Percentiles rank a stretch among this genome's conserved stretches.
Conservation (phyloP, 2,797 vertebrate species). For the Clarias platycephalus region DNA sequence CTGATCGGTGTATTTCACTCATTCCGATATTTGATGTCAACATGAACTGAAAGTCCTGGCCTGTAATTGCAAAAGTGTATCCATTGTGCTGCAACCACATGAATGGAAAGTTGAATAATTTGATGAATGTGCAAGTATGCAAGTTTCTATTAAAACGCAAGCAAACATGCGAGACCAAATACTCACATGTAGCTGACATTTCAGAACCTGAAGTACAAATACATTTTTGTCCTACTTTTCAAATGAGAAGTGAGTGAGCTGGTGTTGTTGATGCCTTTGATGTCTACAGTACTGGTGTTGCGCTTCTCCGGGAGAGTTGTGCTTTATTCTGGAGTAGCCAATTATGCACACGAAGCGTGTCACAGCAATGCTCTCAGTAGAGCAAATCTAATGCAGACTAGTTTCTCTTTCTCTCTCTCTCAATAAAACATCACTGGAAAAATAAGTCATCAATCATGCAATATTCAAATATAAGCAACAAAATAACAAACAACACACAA, state of each 20-base stretch:
- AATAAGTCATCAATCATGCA: background rate
- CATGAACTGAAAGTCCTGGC: background rate
- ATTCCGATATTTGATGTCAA: background rate
- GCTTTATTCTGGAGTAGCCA: slow-evolving; percentile 11
- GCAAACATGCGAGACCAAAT: background rate
- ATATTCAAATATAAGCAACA: background rate
- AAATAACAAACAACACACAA: background rate
- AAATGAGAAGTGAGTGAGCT: background rate
- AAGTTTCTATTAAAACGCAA: background rate
- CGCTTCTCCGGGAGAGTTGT: slow-evolving; percentile 14
- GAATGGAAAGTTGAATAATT: background rate
- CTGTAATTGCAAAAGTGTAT: background rate
- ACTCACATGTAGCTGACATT: background rate
- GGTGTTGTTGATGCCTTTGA: background rate
- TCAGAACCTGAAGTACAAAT: background rate
- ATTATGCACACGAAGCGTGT: background rate
- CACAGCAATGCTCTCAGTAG: background rate
- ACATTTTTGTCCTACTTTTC: background rate
- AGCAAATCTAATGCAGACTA: background rate
- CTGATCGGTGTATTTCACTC: background rate
- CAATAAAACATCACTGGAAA: slow-evolving; percentile 4
- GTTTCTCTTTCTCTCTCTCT: background rate
- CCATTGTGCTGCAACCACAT: background rate
- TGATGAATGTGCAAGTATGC: background rate
- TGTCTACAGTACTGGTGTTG: background rate